Percentiles rank a stretch among this genome's conserved stretches.
Evolutionary conservation across 1,140 invertebrate genomes (phyloP).

Genomic region (Luehdorfia chinensis): DNA sequence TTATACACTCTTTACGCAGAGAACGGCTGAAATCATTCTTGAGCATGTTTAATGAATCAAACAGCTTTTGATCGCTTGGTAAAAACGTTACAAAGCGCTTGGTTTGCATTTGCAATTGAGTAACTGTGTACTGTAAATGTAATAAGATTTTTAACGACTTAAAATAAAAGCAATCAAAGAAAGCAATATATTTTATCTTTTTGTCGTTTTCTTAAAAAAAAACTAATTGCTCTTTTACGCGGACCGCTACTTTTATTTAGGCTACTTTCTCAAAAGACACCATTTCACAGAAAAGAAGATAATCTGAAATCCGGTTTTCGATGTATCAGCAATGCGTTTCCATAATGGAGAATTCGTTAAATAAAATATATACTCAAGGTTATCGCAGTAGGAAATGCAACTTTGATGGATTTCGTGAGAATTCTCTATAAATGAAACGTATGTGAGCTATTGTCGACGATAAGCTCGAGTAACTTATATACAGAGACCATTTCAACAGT

Average conservation of each 20-base stretch:
- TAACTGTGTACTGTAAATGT: slow-evolving; percentile 24
- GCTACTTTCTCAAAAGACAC: slow-evolving; percentile 38
- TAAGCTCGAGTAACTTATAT: too few relatives aligned
- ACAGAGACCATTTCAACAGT: slow-evolving; percentile 14
- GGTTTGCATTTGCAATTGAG: too few relatives aligned
- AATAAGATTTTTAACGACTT: slow-evolving; percentile 21
- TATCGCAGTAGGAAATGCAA: too few relatives aligned
- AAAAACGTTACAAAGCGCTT: too few relatives aligned
- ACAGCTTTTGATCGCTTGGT: slow-evolving; percentile 47
- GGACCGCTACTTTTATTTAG: slow-evolving; percentile 36
- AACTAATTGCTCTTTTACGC: slow-evolving; percentile 31
- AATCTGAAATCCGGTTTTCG: slow-evolving; percentile 14
- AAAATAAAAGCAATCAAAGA: slow-evolving; percentile 31
- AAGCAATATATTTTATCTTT: slow-evolving; percentile 17
- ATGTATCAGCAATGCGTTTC: neutral
- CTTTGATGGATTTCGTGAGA: too few relatives aligned
- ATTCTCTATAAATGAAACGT: too few relatives aligned
- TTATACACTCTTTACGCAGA: slow-evolving; percentile 42
- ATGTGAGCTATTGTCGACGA: too few relatives aligned
- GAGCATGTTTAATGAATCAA: slow-evolving; percentile 53
- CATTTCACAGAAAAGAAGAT: slow-evolving; percentile 19
- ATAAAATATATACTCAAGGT: too few relatives aligned
- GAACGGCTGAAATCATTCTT: slow-evolving; percentile 48
- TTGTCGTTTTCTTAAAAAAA: slow-evolving; percentile 19
- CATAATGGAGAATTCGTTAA: neutral